Percentiles rank a stretch among this genome's conserved stretches.
These are phyloP conservation scores for Drosophila oshimai DNA, from an alignment of 1,140 invertebrate species.

Conservation along the genomic window DNA sequence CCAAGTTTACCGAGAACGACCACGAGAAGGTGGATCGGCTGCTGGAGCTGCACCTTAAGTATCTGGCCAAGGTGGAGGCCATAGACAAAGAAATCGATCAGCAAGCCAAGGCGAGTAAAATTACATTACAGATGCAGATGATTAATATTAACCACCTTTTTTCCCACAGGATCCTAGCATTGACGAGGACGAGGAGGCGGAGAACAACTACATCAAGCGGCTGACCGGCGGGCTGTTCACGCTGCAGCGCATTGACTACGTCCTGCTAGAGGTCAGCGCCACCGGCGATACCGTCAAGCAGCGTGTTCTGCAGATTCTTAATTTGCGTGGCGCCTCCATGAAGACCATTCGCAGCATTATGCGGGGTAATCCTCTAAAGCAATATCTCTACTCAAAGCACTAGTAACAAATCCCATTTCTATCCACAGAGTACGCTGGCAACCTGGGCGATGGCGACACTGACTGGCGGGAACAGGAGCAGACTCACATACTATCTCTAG, in stretches of 20 bases:
- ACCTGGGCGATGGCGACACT: conserved; percentile 92
- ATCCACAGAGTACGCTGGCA: conserved; percentile 94
- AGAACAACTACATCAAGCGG: conserved; percentile 93
- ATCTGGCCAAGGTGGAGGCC: conserved; percentile 95
- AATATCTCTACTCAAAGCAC: background rate
- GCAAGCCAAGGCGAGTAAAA: conserved; percentile 81
- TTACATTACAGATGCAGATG: too few relatives aligned
- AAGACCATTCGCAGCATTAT: conserved; percentile 98
- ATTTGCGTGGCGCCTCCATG: conserved; percentile 93
- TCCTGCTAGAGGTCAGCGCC: conserved; percentile 96
- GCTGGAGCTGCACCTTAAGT: conserved; percentile 98
- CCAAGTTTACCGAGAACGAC: conserved; percentile 99
- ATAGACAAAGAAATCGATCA: conserved; percentile 91
- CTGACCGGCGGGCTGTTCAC: conserved; percentile 97
- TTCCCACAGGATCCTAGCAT: conserved; percentile 61
- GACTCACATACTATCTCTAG: conserved; percentile 94
- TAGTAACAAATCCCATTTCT: background rate
- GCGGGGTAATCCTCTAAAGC: conserved; percentile 86
- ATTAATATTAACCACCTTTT: background rate
- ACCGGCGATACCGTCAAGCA: conserved; percentile 92
- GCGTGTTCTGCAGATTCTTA: conserved; percentile 93
- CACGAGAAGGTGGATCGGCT: conserved; percentile 99
- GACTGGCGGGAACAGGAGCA: conserved; percentile 95
- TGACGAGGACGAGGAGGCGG: conserved; percentile 89
- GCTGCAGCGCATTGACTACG: conserved; percentile 97